Evolutionary conservation across 2,888 invertebrate species (phyloP).

Genomic region (Coecobrya sp.): DNA sequence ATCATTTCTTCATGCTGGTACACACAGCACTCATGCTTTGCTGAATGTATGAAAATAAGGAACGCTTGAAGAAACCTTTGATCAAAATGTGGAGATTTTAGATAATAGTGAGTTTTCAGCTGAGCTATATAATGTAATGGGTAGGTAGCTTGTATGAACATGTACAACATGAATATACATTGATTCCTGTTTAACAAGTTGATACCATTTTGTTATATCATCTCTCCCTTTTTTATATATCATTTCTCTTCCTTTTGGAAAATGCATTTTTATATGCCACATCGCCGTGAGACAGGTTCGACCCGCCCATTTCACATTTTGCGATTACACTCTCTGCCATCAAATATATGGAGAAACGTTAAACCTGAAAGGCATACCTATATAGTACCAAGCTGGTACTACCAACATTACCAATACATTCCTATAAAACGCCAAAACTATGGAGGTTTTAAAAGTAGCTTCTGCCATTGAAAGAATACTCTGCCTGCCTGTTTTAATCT

Average conservation of each 20-base stretch:
- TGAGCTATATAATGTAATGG: background rate
- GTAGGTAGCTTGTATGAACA: background rate
- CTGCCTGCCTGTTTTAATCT: constrained; percentile 33
- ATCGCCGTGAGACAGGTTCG: constrained; percentile 75
- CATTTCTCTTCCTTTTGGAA: constrained; percentile 48
- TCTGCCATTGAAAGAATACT: constrained; percentile 52
- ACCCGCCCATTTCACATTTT: constrained; percentile 79
- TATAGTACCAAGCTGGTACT: background rate
- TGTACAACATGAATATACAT: background rate
- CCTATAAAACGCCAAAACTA: constrained; percentile 55
- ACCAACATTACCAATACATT: background rate
- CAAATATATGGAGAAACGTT: constrained; percentile 25
- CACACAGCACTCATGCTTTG: background rate
- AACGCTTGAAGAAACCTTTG: constrained; percentile 19
- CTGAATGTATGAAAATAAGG: background rate
- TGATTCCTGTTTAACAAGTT: constrained; percentile 40
- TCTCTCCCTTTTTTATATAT: constrained; percentile 60
- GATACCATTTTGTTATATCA: constrained; percentile 61
- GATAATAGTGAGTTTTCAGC: background rate
- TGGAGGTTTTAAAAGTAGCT: constrained; percentile 48
- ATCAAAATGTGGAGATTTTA: background rate
- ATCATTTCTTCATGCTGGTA: background rate
- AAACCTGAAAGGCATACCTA: constrained; percentile 29
- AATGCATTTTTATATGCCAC: constrained; percentile 60
- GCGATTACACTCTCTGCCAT: constrained; percentile 58